phyloP scores from a whole-genome alignment of 2,888 invertebrate species.

The Timema podura region DNA sequence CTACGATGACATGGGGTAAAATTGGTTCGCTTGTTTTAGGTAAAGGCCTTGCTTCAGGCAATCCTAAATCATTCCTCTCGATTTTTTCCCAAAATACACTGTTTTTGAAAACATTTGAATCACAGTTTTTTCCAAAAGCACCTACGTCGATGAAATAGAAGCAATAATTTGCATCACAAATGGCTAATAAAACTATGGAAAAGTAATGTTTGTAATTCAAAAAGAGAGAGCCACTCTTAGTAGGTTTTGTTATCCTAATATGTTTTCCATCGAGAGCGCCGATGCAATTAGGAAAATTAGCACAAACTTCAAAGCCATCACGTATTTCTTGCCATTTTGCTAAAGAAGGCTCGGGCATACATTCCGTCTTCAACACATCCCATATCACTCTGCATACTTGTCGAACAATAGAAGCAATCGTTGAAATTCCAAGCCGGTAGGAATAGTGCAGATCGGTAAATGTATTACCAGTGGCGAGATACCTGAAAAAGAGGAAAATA shows the following conservation, averaged over 20 bases:
- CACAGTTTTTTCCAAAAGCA: not conserved
- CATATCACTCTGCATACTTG: constrained; percentile 7
- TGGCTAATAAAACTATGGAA: constrained; percentile 1
- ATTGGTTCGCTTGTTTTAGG: not conserved
- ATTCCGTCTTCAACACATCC: not conserved
- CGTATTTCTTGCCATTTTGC: not conserved
- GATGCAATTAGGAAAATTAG: no score
- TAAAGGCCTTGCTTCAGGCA: not conserved
- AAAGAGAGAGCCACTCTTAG: constrained; percentile 1
- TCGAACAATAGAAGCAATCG: constrained; percentile 9
- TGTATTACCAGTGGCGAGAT: constrained; percentile 13
- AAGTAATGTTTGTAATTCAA: not conserved
- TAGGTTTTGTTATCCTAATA: not conserved
- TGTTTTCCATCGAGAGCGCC: no score
- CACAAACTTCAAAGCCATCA: no score
- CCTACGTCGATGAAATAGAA: not conserved
- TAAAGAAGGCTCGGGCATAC: not conserved
- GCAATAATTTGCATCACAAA: constrained; percentile 1
- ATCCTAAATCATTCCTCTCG: not conserved
- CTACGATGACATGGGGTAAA: not conserved
- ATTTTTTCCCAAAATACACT: not conserved
- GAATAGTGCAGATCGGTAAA: constrained; percentile 1
- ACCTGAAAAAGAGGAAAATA: constrained; percentile 6
- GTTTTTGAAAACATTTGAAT: constrained; percentile 8
- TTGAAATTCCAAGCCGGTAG: constrained; percentile 12